A percentile compares a stretch with the other conserved stretches of the same genome.
These are phyloP conservation scores for Lanius ludovicianus DNA, from an alignment of 2,113 vertebrate species.

Conservation along the genomic window DNA sequence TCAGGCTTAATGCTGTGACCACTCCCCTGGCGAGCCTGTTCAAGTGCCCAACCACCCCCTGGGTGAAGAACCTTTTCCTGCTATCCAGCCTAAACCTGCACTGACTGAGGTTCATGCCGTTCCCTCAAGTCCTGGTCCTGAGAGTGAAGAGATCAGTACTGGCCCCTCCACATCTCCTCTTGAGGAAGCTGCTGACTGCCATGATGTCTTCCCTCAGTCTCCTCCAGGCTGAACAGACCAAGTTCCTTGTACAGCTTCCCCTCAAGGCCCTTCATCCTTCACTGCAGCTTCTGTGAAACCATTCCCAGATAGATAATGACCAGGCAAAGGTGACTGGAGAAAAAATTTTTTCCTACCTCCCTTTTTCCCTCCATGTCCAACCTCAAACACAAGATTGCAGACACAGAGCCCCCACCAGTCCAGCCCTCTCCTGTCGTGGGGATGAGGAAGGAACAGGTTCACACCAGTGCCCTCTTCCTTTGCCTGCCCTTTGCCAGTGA, in stretches of 20 bases:
- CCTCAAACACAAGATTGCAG: fast-evolving
- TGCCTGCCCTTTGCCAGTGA: not conserved
- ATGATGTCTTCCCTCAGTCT: not conserved
- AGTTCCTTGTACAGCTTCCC: not conserved
- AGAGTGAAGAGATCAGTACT: not conserved
- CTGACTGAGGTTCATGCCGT: not conserved
- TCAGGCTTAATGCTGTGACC: not conserved
- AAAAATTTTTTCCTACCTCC: not conserved
- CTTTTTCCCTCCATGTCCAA: not conserved
- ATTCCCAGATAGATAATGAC: not conserved
- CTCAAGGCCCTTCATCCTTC: not conserved
- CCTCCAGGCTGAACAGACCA: not conserved
- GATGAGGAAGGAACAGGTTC: not conserved
- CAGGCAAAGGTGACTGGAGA: not conserved
- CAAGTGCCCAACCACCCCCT: not conserved
- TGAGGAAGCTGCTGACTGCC: not conserved
- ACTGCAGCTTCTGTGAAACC: not conserved
- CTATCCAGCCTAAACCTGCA: not conserved
- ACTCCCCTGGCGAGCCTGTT: not conserved
- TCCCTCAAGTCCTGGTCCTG: not conserved
- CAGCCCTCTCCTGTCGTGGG: not conserved
- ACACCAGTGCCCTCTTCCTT: too few relatives aligned
- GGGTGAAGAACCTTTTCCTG: not conserved
- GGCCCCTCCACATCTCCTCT: not conserved
- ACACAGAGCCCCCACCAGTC: not conserved